These are phyloP conservation scores for Parnassius glacialis DNA, from an alignment of 2,888 invertebrate species.

Conservation along the genomic window DNA sequence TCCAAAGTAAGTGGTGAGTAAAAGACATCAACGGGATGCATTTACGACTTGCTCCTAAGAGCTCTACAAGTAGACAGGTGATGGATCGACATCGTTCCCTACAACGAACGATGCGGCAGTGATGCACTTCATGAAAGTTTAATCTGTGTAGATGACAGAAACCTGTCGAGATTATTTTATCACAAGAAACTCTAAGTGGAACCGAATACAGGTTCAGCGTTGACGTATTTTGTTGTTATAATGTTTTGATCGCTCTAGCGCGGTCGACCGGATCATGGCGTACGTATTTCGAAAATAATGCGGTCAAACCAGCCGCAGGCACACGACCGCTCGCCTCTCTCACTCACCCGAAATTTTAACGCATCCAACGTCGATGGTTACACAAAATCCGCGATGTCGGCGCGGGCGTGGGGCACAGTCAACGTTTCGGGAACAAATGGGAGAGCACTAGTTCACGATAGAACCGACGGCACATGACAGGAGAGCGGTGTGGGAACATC, in stretches of 20 bases:
- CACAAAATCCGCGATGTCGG: conserved; percentile 65
- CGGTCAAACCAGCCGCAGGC: conserved; percentile 78
- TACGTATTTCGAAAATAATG: conserved; percentile 80
- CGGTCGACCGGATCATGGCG: conserved; percentile 75
- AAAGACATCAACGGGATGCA: conserved; percentile 76
- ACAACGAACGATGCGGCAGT: conserved; percentile 20
- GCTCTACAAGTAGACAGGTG: conserved; percentile 26
- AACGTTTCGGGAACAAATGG: conserved; percentile 71
- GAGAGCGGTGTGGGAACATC: conserved; percentile 57
- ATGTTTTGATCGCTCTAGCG: conserved; percentile 76
- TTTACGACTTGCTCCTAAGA: conserved; percentile 29
- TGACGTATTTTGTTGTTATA: conserved; percentile 64
- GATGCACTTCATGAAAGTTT: conserved; percentile 27
- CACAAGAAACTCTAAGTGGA: conserved; percentile 27
- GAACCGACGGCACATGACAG: conserved; percentile 66
- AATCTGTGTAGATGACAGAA: conserved; percentile 27
- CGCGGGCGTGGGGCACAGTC: conserved; percentile 48
- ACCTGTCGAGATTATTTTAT: conserved; percentile 28
- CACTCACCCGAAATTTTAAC: conserved; percentile 79
- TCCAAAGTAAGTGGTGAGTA: conserved; percentile 66
- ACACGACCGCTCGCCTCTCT: conserved; percentile 67
- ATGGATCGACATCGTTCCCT: conserved; percentile 22
- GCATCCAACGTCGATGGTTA: conserved; percentile 71
- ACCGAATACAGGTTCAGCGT: conserved; percentile 37
- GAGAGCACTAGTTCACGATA: conserved; percentile 70